Evolutionary conservation across 2,113 vertebrate genomes (phyloP).

Genomic region (human (Homo sapiens)): DNA sequence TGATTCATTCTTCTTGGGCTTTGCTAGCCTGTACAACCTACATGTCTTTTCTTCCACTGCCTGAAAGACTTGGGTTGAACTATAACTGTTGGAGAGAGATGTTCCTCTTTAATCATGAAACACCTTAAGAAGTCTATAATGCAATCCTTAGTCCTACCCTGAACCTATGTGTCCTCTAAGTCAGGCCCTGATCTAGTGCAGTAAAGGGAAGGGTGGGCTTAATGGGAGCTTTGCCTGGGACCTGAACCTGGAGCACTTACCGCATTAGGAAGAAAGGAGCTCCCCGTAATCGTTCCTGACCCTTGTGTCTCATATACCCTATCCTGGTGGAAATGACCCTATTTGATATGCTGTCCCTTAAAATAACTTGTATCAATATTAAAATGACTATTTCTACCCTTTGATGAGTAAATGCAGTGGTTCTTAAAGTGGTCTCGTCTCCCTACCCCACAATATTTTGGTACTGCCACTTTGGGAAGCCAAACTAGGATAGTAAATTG

Average conservation of each 20-base stretch:
- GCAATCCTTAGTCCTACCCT: background rate
- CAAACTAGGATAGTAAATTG: too few relatives aligned
- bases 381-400: background rate
- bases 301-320: background rate
- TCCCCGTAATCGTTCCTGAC: background rate
- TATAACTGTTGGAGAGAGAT: background rate
- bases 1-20: background rate
- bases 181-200: background rate
- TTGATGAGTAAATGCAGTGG: too few relatives aligned
- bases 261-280: background rate
- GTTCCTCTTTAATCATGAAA: background rate
- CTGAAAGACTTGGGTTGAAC: background rate
- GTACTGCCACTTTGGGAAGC: too few relatives aligned
- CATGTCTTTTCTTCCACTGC: background rate
- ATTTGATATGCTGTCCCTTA: background rate
- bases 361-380: slow-evolving; percentile 11
- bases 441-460: too few relatives aligned
- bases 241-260: background rate
- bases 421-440: too few relatives aligned
- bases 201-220: background rate
- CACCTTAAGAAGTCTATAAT: background rate
- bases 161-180: background rate
- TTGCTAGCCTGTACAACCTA: background rate
- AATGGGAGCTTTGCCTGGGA: background rate
- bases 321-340: background rate